Evolutionary conservation across 1,140 invertebrate species (phyloP).

Genomic region (Zaprionus ornatus): DNA sequence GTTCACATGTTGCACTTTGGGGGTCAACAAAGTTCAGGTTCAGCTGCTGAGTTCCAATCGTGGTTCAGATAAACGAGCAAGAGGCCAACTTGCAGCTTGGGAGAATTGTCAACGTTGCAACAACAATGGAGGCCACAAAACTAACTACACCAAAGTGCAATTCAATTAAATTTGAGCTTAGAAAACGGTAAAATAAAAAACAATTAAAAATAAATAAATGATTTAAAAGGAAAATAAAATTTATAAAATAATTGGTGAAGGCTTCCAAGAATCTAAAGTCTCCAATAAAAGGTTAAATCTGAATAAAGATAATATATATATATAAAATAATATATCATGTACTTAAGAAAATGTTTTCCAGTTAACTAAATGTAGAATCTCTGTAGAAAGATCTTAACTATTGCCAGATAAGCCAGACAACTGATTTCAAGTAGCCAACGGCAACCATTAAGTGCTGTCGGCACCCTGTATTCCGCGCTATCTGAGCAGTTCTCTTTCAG

Average conservation of each 20-base stretch:
- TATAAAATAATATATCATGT: neutral
- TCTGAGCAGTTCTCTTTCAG: neutral
- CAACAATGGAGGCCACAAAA: neutral
- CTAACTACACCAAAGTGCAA: conserved; percentile 5
- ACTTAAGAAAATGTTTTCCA: neutral
- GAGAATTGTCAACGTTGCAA: conserved; percentile 41
- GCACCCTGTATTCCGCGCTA: neutral
- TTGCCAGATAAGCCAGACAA: neutral
- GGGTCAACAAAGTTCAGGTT: conserved; percentile 45
- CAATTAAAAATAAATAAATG: neutral
- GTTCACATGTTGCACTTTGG: conserved; percentile 54
- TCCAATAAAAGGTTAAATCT: neutral
- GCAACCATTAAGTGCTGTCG: neutral
- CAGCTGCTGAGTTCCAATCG: conserved; percentile 31
- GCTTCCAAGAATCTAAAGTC: neutral
- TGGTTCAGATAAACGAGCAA: conserved; percentile 32
- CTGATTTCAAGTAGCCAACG: neutral
- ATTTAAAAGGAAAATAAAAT: neutral
- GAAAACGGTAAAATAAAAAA: neutral
- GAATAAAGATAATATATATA: neutral
- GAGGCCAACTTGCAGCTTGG: conserved; percentile 7
- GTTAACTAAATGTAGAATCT: neutral
- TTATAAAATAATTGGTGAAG: neutral
- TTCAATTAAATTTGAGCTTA: conserved; percentile 34
- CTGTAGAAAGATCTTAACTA: neutral